Conservation (phyloP, 2,113 vertebrate genomes). For the Pteruthius melanotis region DNA sequence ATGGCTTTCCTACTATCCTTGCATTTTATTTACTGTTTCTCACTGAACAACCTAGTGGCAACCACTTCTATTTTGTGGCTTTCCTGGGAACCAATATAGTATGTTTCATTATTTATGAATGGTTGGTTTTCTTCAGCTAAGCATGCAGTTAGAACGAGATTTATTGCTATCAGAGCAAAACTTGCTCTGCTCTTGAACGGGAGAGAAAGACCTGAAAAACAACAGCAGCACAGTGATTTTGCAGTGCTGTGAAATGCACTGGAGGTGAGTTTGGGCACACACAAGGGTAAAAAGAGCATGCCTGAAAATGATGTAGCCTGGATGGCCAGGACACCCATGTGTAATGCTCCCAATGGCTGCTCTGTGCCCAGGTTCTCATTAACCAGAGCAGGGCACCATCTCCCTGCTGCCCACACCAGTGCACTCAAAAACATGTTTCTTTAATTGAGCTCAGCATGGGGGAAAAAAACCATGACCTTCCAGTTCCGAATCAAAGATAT, state of each 20-base stretch:
- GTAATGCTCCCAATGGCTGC: not conserved
- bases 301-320: not conserved
- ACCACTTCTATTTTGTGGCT: not conserved
- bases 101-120: not conserved
- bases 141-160: not conserved
- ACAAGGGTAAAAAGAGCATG: not conserved
- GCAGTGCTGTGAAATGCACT: not conserved
- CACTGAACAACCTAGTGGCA: not conserved
- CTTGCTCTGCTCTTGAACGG: not conserved
- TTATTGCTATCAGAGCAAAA: not conserved
- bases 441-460: not conserved
- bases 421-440: not conserved
- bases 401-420: not conserved
- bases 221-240: not conserved
- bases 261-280: not conserved
- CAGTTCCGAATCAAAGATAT: not conserved
- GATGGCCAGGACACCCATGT: not conserved
- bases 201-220: not conserved
- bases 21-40: not conserved
- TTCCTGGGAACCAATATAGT: not conserved
- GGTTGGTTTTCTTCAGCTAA: not conserved
- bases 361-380: fast-evolving
- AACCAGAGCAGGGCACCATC: not conserved
- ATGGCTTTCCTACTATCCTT: not conserved
- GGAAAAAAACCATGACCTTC: not conserved